phyloP scores from a whole-genome alignment of 2,113 vertebrate genomes.

The Colaptes auratus region DNA sequence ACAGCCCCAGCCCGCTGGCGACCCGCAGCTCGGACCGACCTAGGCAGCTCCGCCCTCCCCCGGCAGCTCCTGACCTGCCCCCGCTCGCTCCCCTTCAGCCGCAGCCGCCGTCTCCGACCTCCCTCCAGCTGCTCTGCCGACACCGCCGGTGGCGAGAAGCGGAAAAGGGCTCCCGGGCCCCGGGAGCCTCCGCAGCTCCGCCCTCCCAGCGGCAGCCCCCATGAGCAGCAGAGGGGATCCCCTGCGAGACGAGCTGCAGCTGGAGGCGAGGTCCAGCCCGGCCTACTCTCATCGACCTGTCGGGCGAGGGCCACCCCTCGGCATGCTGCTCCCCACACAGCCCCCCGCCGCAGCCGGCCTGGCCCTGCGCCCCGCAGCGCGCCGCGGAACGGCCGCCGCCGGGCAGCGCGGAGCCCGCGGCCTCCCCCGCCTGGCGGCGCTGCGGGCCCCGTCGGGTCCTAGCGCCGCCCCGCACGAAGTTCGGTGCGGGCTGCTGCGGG shows the following conservation, averaged over 20 bases:
- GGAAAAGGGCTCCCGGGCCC: too few species aligned
- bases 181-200: background rate
- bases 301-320: background rate
- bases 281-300: background rate
- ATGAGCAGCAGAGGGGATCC: background rate
- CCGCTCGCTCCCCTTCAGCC: background rate
- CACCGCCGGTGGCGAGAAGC: background rate
- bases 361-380: background rate
- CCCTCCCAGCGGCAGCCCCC: background rate
- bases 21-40: background rate
- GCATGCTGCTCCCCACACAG: background rate
- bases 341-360: background rate
- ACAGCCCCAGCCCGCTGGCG: background rate
- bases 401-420: background rate
- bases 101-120: background rate
- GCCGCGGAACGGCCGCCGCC: background rate
- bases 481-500: background rate
- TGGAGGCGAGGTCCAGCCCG: background rate
- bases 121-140: background rate
- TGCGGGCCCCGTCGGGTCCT: slow-evolving; percentile 13
- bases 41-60: background rate
- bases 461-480: slow-evolving; percentile 33
- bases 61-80: background rate
- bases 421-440: background rate
- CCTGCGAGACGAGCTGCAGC: background rate